Percentiles rank a stretch among this genome's conserved stretches.
Conservation (phyloP, 2,113 vertebrate species). For the Zapornia atra region DNA sequence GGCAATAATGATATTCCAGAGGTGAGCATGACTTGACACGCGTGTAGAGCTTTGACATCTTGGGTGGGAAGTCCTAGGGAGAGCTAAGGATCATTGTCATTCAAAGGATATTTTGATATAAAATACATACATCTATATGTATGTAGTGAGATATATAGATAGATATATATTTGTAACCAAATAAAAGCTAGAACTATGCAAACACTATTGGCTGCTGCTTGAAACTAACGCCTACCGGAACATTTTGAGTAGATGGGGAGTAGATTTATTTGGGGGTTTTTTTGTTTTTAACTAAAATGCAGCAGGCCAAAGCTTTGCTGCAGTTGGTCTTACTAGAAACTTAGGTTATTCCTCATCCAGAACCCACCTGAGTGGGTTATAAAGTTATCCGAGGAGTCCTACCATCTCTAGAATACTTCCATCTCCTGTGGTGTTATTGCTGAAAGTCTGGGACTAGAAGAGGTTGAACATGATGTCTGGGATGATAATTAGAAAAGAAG, state of each 20-base stretch:
- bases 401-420: conserved; percentile 13
- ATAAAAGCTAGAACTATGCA: conserved; percentile 61
- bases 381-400: neutral
- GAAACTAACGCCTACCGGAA: neutral
- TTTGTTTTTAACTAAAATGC: neutral
- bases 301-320: conserved; percentile 18
- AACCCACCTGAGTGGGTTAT: neutral
- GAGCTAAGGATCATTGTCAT: neutral
- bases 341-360: neutral
- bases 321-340: neutral
- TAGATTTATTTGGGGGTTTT: neutral
- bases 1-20: neutral
- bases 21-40: neutral
- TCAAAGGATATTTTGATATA: conserved; percentile 18
- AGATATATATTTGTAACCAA: conserved; percentile 25
- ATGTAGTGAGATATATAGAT: neutral
- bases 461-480: neutral
- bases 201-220: conserved; percentile 41
- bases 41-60: neutral
- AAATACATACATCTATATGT: neutral
- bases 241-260: neutral
- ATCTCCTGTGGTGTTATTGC: neutral
- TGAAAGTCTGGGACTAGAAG: neutral
- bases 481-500: neutral
- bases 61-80: neutral